Percentiles rank a stretch among this genome's conserved stretches.
Evolutionary conservation across 2,797 vertebrate genomes (phyloP).

Genomic region (Lycodopsis pacificus): DNA sequence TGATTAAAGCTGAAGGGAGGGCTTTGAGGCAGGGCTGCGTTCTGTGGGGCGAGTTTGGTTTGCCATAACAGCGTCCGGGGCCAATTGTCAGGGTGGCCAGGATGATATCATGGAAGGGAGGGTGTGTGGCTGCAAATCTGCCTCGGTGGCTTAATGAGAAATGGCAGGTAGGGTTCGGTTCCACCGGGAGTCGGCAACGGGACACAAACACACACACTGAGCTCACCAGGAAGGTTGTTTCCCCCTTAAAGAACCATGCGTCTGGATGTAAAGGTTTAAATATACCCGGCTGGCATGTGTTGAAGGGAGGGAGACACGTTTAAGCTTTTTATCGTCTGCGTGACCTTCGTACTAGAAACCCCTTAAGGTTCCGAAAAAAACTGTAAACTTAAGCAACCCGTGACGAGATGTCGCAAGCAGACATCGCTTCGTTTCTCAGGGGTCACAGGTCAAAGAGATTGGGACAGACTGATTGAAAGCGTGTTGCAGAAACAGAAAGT

Average conservation of each 20-base stretch:
- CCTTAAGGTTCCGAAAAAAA: not conserved
- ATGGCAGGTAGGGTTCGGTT: conserved; percentile 74
- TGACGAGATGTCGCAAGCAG: not conserved
- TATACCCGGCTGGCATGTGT: not conserved
- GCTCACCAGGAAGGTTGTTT: conserved; percentile 20
- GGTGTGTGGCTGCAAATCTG: conserved; percentile 66
- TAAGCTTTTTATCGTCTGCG: not conserved
- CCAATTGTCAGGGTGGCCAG: conserved; percentile 72
- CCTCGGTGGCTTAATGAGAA: conserved; percentile 64
- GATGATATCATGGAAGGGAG: conserved; percentile 78
- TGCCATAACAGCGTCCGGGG: conserved; percentile 53
- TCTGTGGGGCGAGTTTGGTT: conserved; percentile 68
- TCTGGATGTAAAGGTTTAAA: not conserved
- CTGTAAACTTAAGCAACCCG: not conserved
- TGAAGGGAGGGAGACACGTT: not conserved
- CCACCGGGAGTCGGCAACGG: conserved; percentile 36
- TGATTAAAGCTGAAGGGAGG: conserved; percentile 68
- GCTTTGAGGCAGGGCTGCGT: conserved; percentile 54
- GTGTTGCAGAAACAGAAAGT: not conserved
- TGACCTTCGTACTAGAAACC: not conserved
- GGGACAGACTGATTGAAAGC: not conserved
- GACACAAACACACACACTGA: conserved; percentile 35
- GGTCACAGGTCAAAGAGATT: not conserved
- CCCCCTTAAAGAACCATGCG: not conserved
- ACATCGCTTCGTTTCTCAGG: not conserved